Conservation (phyloP, 2,888 invertebrate species). For the Macrophya annulata region DNA sequence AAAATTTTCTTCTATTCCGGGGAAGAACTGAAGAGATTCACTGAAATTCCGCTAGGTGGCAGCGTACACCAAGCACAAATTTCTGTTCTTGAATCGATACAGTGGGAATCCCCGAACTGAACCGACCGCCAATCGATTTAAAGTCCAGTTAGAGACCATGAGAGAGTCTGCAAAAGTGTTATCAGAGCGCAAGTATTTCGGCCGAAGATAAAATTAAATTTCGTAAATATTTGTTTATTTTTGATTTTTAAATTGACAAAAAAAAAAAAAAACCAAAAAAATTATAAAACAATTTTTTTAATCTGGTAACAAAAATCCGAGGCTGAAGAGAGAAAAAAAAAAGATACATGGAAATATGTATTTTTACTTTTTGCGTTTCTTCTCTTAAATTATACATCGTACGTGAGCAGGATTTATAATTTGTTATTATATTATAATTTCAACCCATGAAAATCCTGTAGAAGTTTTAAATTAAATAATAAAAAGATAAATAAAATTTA, state of each 20-base stretch:
- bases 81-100: conserved; percentile 30
- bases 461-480: neutral
- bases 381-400: neutral
- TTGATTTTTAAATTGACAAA: too few relatives aligned
- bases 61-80: neutral
- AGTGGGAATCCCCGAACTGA: conserved; percentile 12
- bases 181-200: neutral
- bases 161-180: neutral
- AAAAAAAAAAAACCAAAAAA: too few relatives aligned
- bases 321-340: neutral
- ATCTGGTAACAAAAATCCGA: neutral
- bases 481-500: neutral
- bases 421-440: neutral
- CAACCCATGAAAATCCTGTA: neutral
- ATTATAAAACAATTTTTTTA: too few relatives aligned
- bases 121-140: conserved; percentile 43
- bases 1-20: conserved; percentile 6
- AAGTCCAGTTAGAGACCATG: neutral
- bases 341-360: neutral
- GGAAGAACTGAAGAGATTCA: conserved; percentile 2
- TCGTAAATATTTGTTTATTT: neutral
- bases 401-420: conserved; percentile 15
- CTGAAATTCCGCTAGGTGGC: conserved; percentile 43
- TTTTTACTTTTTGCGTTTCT: neutral
- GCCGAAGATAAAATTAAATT: neutral